phyloP scores from a whole-genome alignment of 2,797 vertebrate genomes.

The Crenichthys baileyi region DNA sequence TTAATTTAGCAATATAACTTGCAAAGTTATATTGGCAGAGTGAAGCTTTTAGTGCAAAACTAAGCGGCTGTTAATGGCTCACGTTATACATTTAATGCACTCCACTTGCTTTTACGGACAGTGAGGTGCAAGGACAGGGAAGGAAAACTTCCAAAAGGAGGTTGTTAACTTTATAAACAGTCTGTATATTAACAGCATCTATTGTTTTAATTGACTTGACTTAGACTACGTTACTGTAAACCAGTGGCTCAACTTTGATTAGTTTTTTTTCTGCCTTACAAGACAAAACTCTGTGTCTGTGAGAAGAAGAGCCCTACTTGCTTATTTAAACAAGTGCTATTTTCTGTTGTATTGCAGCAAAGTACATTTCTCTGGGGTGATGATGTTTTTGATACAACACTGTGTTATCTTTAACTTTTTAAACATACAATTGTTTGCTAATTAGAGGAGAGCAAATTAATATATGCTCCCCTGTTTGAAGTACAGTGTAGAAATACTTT shows the following conservation, averaged over 20 bases:
- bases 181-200: slow-evolving; percentile 6
- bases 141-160: slow-evolving; percentile 21
- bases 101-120: slow-evolving; percentile 35
- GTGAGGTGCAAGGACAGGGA: slow-evolving; percentile 42
- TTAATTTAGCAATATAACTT: slow-evolving; percentile 3
- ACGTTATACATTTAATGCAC: slow-evolving; percentile 29
- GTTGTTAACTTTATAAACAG: slow-evolving; percentile 17
- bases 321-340: slow-evolving; percentile 56
- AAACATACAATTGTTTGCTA: slow-evolving; percentile 84
- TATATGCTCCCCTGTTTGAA: slow-evolving; percentile 80
- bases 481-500: slow-evolving; percentile 79
- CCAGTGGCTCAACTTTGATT: slow-evolving; percentile 18
- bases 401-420: slow-evolving; percentile 81
- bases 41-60: slow-evolving; percentile 23
- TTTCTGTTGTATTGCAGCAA: slow-evolving; percentile 53
- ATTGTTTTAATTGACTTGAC: slow-evolving; percentile 23
- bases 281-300: slow-evolving; percentile 15
- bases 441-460: slow-evolving; percentile 82
- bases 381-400: slow-evolving; percentile 75
- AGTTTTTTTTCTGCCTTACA: slow-evolving; percentile 22
- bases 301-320: slow-evolving; percentile 6
- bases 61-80: slow-evolving; percentile 16
- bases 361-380: slow-evolving; percentile 66
- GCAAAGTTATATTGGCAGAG: slow-evolving; percentile 4
- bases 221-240: slow-evolving; percentile 30